Evolutionary conservation across 2,113 vertebrate species (phyloP).

Genomic region (Myocastor coypus): DNA sequence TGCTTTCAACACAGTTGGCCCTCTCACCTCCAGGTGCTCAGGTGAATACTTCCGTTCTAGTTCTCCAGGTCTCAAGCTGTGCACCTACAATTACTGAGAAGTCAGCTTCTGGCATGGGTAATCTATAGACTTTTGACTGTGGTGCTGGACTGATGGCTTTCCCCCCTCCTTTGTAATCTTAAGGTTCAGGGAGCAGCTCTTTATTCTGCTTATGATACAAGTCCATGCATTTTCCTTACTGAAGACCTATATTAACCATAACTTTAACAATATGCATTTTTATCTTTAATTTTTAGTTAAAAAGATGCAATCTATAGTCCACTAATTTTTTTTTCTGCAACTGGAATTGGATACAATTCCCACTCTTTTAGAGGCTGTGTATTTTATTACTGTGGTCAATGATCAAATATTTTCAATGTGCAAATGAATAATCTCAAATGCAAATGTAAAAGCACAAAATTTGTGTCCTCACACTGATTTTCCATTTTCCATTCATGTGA

Average conservation of each 20-base stretch:
- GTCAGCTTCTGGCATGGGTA: not conserved
- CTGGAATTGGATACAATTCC: not conserved
- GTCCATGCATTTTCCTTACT: accelerated
- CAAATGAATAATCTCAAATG: not conserved
- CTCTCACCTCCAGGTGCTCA: conserved; percentile 31
- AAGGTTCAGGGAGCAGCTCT: not conserved
- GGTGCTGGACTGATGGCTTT: no score
- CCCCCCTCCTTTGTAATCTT: not conserved
- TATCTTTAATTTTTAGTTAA: not conserved
- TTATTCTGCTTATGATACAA: not conserved
- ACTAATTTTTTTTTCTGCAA: not conserved
- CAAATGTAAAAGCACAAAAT: not conserved
- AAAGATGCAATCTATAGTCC: not conserved
- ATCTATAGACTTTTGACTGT: no score
- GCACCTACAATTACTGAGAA: not conserved
- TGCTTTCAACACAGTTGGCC: not conserved
- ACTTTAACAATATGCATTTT: not conserved
- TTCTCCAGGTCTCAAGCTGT: conserved; percentile 27
- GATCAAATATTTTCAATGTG: not conserved
- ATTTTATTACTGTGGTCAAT: not conserved
- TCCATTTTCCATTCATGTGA: not conserved
- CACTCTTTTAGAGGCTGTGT: not conserved
- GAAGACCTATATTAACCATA: not conserved
- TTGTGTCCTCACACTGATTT: not conserved
- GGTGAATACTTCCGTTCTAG: not conserved